Base-by-base conservation (phyloP, 1,140 invertebrate species). In the Bursaphelenchus mucronatus region DNA sequence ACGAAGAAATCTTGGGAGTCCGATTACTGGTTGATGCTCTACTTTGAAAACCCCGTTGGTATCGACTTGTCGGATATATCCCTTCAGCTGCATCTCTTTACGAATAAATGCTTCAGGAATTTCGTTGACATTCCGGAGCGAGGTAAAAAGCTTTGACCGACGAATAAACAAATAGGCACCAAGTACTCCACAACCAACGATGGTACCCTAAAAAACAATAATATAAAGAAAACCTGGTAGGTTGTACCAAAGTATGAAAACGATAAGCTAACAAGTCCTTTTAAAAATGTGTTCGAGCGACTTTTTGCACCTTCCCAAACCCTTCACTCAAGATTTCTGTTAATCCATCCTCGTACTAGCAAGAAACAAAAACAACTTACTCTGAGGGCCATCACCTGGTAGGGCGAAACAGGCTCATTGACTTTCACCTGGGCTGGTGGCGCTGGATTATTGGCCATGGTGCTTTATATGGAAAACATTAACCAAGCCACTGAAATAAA, bases 71-170 rank as follows among this genome's bases (percentile, higher is more conserved):
- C 74, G 55, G 21, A 79, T 64, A 44, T 67, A 62, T 52, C 77
- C 76, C 49, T 76, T 75, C 44, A 79, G 55, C 61, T 71, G 63
- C 21, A 78, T 40, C 49, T 79, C 76, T 40, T 74, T 78, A 4
- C 72, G 73, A 63, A 78, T 68, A 58, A 73, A 80, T n/a, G 78
- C 72, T 43, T 70, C 59, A 8, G 77, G 77, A 46, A 79, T 79
- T 55, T 80, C 66, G 43, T 64, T 72, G 2, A 80, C 74, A 66
- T 79, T 73, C 46, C 76, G 55, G 70, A 80, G 76, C 17, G 51
- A 53, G 61, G 62, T 51, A 17, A 77, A 76, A 41, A 76, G 47
- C 69, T 64, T 64, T 3, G 75, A 77, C 46, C 77, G 79, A 50
- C 71, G 59, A 11, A 77, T 41, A 40, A 72, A 76, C 8, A 77